Base-by-base conservation (phyloP, 2,797 vertebrate genomes). In the Schizopygopsis pylzovi region DNA sequence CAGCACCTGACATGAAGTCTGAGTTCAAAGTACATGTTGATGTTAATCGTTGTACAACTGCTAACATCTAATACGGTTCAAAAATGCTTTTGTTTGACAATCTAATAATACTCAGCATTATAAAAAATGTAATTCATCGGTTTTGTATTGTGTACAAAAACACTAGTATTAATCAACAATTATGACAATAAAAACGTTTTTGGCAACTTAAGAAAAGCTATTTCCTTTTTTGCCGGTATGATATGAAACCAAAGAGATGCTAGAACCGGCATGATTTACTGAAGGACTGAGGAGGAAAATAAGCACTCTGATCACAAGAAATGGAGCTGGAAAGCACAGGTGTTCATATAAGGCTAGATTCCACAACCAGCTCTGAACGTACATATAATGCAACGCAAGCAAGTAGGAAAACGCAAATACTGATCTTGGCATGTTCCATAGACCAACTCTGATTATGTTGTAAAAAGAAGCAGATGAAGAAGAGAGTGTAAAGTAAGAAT, bases 191-290 rank as follows among this genome's bases (percentile, higher is more conserved):
- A 56, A 73, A 75, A 68, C 4, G 4, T 77, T 85, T 87, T 85
- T 82, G 86, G 86, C 83, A 87, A 81, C 49, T 70, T 33, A 70
- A 76, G 43, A 81, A 85, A 77, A 84, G 70, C 25, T 39, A 76
- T 84, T 80, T 39, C 68, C 63, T 70, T 73, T 75, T 80, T 84
- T 82, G 49, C 76, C 4, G 6, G 47, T 78, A 37, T 43, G 33
- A 78, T 65, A 67, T 33, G 45, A 77, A 84, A 41, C 43, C 37
- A 68, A 25, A 41, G 13, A 20, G 45, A 77, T 43, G 10, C 18
- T 54, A 61, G 56, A 73, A 77, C 39, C 52, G 0, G 3, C 10
- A 67, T 70, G n/a, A 61, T 72, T 16, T 47, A 49, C 49, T 41
- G n/a, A 56, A 54, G n/a, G 63, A 33, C 12, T 22, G 61, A 15